A percentile compares a stretch with the other conserved stretches of the same genome.
phyloP scores from a whole-genome alignment of 2,888 invertebrate species.

The Epistrophella euchroma region DNA sequence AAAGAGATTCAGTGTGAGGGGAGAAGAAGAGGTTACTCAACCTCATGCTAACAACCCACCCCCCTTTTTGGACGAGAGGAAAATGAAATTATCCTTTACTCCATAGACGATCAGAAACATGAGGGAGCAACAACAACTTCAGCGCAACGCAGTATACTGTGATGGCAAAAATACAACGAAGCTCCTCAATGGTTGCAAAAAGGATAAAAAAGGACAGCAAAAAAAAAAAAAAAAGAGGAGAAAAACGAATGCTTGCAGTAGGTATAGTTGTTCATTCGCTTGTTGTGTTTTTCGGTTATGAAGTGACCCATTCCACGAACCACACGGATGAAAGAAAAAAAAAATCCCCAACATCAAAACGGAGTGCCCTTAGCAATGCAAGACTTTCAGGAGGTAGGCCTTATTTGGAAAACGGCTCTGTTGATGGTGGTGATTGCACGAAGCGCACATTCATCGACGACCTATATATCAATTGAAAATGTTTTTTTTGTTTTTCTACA shows the following conservation, averaged over 20 bases:
- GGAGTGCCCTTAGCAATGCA: constrained; percentile 27
- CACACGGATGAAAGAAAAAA: constrained; percentile 1
- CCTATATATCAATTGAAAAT: constrained; percentile 66
- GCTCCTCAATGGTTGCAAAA: constrained; percentile 27
- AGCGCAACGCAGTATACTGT: constrained; percentile 4
- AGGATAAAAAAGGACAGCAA: constrained; percentile 59
- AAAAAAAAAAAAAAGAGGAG: constrained; percentile 36
- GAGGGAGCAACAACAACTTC: constrained; percentile 21
- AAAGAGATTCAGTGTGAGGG: constrained; percentile 7
- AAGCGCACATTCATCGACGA: constrained; percentile 57
- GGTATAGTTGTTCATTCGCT: constrained; percentile 59
- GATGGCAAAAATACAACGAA: constrained; percentile 31
- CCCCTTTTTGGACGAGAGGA: constrained; percentile 57
- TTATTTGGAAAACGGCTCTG: constrained; percentile 55
- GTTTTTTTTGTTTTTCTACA: constrained; percentile 27
- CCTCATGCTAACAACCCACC: constrained; percentile 14
- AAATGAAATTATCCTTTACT: constrained; percentile 73
- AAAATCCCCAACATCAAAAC: constrained; percentile 27
- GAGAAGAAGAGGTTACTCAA: background rate
- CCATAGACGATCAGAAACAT: constrained; percentile 54
- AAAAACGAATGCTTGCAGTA: constrained; percentile 23
- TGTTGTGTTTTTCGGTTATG: constrained; percentile 71
- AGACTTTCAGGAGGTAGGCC: constrained; percentile 59
- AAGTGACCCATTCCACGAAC: constrained; percentile 46
- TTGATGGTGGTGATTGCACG: constrained; percentile 39